Evolutionary conservation across 2,113 vertebrate species (phyloP), one percentile per base, ranked within the genome.

Genomic region (Leiothrix lutea): DNA sequence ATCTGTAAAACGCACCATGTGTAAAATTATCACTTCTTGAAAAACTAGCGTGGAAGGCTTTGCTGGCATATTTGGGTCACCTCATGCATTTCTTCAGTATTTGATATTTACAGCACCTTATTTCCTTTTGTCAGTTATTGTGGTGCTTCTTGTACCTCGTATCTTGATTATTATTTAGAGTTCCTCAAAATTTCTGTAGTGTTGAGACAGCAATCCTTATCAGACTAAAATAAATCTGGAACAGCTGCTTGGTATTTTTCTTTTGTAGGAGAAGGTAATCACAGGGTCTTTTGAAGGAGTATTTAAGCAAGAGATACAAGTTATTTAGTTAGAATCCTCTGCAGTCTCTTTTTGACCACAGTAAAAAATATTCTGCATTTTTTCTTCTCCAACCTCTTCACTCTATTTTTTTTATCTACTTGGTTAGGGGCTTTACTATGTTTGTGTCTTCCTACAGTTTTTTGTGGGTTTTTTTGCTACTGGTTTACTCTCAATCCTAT

Each of bases 31-130:
- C 31, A 62, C 12, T 54, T 65, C 77, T 79, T 79, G 48, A 64
- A 88, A 89, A 82, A 50, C 14, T 38, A 11, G 51, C 1, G 1
- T 72, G n/a, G 44, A 85, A 86, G 15, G 19, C 38, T 85, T 70
- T 60, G 10, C 44, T 90, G 88, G 28, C 87, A 70, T 90, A 94
- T 93, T 93, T 94, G 65, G 96, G 91, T 93, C 85, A 92, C 42
- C 18, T 83, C 31, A 54, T 50, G 29, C 16, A 11, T 56, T 78
- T 50, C 50, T 64, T 77, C 23, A 36, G 23, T 77, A 80, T 77
- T 74, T 95, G 47, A 57, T 62, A 86, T 38, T 58, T 94, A 11
- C 64, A 93, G 13, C 1, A 0, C 8, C 44, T 83, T 74, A 10
- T 78, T 90, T 86, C 23, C 33, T 94, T 86, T 84, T 79, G 65